Base-by-base conservation (phyloP, 2,888 invertebrate genomes). In the Biston betularia region DNA sequence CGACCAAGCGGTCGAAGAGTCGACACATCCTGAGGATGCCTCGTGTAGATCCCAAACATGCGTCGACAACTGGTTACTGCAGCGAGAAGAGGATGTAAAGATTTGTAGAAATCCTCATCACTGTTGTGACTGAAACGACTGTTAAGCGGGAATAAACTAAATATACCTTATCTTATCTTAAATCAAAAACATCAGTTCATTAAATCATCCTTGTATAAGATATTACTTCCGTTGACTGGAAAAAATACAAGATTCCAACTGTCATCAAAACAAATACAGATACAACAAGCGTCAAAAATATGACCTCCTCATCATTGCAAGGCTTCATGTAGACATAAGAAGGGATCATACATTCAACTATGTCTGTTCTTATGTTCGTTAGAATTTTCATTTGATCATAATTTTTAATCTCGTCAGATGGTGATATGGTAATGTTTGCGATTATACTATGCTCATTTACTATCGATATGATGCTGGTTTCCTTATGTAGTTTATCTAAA, bases 231-330 rank as follows among this genome's bases (percentile, higher is more conserved):
- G 72, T 46, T 5, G 70, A 38, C 45, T 57, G 5, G 24, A 65
- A 73, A 45, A 68, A 71, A 12, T 57, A 65, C 6, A 63, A 48
- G 1, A 71, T 66, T 1, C 56, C 55, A 12, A 85, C 79, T n/a
- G 79, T 7, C n/a, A 80, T 65, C 0, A 82, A 0, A 0, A 74
- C 40, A 0, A 75, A 52, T 10, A 79, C 38, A 7, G 77, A 42
- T 0, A 80, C 0, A 0, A 75, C 61, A 0, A 76, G 40, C 68
- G 81, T 65, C 0, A 79, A 24, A 0, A 73, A 42, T 0, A 81
- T 54, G 0, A 79, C n/a, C 0, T 71, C 40, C 0, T 6, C 45
- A 4, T 79, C 69, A 5, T 76, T 65, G 54, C 85, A 86, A 0
- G 78, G 74, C 0, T 68, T 60, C n/a, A 63, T 54, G 59, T 67